A percentile compares a stretch with the other conserved stretches of the same genome.
Evolutionary conservation across 2,888 invertebrate species (phyloP).

Genomic region (Allophyes oxyacanthae): DNA sequence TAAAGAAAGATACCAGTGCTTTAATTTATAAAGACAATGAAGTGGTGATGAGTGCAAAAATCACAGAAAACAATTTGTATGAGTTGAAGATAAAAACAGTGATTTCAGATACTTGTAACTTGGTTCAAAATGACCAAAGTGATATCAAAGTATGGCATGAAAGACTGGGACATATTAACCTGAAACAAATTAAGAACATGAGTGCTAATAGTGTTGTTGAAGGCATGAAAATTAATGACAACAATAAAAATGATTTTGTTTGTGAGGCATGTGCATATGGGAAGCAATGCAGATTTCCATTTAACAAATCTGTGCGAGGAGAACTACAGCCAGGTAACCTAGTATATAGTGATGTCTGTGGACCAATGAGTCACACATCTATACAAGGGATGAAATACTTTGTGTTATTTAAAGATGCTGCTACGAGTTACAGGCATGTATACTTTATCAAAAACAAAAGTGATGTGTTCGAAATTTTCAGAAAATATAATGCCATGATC

Average conservation of each 20-base stretch:
- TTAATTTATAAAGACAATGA: too few relatives aligned
- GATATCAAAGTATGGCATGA: conserved; percentile 40
- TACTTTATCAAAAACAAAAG: conserved; percentile 6
- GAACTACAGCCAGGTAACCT: conserved; percentile 9
- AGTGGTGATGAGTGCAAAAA: conserved; percentile 9
- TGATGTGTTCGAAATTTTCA: too few relatives aligned
- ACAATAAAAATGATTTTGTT: too few relatives aligned
- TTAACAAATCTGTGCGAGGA: conserved; percentile 1
- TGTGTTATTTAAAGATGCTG: too few relatives aligned
- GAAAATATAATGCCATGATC: too few relatives aligned
- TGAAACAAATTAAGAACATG: conserved; percentile 44
- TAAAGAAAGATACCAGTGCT: too few relatives aligned
- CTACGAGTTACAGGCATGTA: conserved; percentile 4
- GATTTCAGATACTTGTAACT: conserved; percentile 29
- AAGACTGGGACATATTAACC: conserved; percentile 41
- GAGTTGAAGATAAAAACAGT: conserved; percentile 34
- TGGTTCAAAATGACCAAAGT: conserved; percentile 16
- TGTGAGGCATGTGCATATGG: conserved; percentile 10
- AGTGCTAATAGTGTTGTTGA: conserved; percentile 8
- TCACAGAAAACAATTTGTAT: conserved; percentile 62
- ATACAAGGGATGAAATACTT: too few relatives aligned
- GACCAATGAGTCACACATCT: conserved; percentile 3
- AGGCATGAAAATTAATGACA: too few relatives aligned
- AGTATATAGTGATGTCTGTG: conserved; percentile 11
- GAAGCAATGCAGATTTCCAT: conserved; percentile 1